Percentiles rank a stretch among this genome's conserved stretches.
Evolutionary conservation across 1,140 invertebrate genomes (phyloP).

Genomic region (Rhagoletis pomonella): DNA sequence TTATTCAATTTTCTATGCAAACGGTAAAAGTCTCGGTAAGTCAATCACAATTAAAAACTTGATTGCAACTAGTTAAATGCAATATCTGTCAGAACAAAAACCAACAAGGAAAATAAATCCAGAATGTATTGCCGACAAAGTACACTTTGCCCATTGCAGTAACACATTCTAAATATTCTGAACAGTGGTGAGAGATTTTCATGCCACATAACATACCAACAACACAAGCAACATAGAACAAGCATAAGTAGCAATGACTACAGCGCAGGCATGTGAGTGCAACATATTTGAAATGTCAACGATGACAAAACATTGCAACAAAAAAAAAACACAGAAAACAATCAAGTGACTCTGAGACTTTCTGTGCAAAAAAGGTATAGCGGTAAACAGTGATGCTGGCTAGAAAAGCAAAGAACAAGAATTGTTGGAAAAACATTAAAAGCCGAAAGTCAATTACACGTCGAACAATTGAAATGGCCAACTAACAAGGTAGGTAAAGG

Average conservation of each 20-base stretch:
- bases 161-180: slow-evolving; percentile 21
- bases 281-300: slow-evolving; percentile 38
- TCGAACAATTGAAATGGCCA: slow-evolving; percentile 46
- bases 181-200: neutral
- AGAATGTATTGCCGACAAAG: neutral
- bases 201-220: slow-evolving; percentile 1
- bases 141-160: neutral
- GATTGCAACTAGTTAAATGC: slow-evolving; percentile 36
- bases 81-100: slow-evolving; percentile 20
- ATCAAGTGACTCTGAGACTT: neutral
- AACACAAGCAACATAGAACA: neutral
- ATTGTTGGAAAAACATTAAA: slow-evolving; percentile 49
- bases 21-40: slow-evolving; percentile 29
- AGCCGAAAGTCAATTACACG: slow-evolving; percentile 52
- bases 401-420: slow-evolving; percentile 31
- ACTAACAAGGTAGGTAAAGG: slow-evolving; percentile 21
- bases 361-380: neutral
- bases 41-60: slow-evolving; percentile 50
- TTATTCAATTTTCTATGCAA: neutral
- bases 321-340: neutral
- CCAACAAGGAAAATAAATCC: neutral
- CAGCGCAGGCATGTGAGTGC: slow-evolving; percentile 17
- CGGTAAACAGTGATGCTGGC: neutral
- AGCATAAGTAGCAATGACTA: neutral
- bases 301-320: no score